Percentiles rank a stretch among this genome's conserved stretches.
Evolutionary conservation across 2,797 vertebrate genomes (phyloP).

Genomic region (Lateolabrax maculatus): DNA sequence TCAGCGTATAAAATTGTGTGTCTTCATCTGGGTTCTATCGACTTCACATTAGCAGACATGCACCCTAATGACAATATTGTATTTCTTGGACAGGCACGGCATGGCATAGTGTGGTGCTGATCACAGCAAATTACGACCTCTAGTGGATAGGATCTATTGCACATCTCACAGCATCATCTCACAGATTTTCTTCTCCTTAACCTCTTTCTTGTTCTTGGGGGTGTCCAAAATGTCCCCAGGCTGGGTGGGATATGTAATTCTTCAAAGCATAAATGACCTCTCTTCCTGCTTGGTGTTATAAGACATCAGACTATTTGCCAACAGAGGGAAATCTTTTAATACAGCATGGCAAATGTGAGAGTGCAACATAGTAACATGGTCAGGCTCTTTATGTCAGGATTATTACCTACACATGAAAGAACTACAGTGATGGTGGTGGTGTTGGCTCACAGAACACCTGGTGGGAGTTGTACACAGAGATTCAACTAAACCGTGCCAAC

Average conservation of each 20-base stretch:
- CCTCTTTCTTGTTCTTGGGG: background rate
- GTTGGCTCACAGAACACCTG: background rate
- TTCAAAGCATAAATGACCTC: background rate
- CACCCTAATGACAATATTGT: conserved; percentile 4
- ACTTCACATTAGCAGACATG: conserved; percentile 10
- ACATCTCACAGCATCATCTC: conserved; percentile 3
- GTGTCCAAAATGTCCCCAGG: background rate
- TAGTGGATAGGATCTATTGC: conserved; percentile 49
- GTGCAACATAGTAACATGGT: background rate
- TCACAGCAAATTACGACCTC: conserved; percentile 60
- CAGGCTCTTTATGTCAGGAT: background rate
- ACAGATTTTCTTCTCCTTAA: conserved; percentile 3
- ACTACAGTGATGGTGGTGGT: background rate
- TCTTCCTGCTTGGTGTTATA: background rate
- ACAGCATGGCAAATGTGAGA: background rate
- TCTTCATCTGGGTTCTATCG: background rate
- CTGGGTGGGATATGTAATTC: background rate
- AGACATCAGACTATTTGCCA: background rate
- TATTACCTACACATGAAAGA: background rate
- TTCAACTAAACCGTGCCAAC: background rate
- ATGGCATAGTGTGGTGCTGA: background rate
- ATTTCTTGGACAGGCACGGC: conserved; percentile 16
- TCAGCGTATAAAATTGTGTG: background rate
- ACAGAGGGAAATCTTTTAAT: background rate
- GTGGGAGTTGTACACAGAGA: background rate